Conservation (phyloP, 2,113 vertebrate species). For the Asarcornis scutulata region DNA sequence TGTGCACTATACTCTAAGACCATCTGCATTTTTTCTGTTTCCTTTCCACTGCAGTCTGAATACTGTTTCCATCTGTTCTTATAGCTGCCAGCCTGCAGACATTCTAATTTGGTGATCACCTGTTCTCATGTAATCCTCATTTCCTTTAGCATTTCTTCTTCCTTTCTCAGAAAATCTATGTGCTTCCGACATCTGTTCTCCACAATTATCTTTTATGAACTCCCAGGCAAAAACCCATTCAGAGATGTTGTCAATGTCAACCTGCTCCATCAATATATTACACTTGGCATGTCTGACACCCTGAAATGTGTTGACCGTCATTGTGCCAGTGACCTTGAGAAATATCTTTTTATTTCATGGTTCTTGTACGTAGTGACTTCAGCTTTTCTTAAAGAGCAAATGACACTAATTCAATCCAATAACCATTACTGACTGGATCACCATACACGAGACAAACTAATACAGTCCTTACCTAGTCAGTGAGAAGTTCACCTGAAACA, state of each 20-base stretch:
- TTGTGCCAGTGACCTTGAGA: neutral
- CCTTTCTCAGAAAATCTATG: conserved; percentile 19
- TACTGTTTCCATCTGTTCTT: conserved; percentile 40
- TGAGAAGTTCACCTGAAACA: conserved; percentile 1
- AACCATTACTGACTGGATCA: neutral
- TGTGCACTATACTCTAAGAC: neutral
- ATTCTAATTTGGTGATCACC: conserved; percentile 51
- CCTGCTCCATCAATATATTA: conserved; percentile 13
- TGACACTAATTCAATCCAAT: neutral
- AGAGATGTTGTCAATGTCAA: neutral
- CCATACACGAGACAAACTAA: neutral
- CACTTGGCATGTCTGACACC: neutral
- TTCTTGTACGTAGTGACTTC: neutral
- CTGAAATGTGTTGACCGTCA: neutral
- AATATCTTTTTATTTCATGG: neutral
- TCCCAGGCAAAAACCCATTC: conserved; percentile 33
- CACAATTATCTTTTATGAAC: conserved; percentile 37
- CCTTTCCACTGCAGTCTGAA: conserved; percentile 17
- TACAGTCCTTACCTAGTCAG: neutral
- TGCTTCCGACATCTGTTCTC: conserved; percentile 33
- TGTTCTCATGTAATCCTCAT: conserved; percentile 36
- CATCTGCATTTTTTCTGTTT: neutral
- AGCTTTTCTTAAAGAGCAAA: neutral
- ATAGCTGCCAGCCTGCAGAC: conserved; percentile 44
- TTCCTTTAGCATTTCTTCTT: conserved; percentile 9